A percentile compares a stretch with the other conserved stretches of the same genome.
Conservation (phyloP, 2,113 vertebrate species). For the Tychaedon coryphoeus region DNA sequence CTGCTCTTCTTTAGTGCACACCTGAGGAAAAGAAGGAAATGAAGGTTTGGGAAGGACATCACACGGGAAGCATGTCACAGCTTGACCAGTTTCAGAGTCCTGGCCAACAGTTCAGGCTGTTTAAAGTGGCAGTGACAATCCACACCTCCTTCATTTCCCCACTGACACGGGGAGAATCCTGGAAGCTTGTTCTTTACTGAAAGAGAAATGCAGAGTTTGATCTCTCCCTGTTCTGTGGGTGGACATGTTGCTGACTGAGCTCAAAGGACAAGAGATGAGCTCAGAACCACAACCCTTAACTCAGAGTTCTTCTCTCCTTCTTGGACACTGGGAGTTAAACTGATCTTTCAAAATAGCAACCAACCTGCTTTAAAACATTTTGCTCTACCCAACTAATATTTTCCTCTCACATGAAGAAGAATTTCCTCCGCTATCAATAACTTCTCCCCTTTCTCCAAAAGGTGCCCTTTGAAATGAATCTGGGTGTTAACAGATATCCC, state of each 20-base stretch:
- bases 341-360: neutral
- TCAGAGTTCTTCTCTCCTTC: neutral
- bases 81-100: neutral
- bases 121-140: neutral
- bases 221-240: neutral
- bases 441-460: neutral
- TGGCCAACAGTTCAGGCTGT: neutral
- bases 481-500: neutral
- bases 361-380: neutral
- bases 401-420: neutral
- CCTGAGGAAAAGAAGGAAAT: constrained; percentile 68
- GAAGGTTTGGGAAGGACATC: neutral
- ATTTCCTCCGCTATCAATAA: neutral
- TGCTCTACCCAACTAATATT: neutral
- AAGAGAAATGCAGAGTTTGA: neutral
- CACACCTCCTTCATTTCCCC: neutral
- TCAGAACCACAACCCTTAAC: neutral
- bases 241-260: neutral
- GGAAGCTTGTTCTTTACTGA: neutral
- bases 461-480: neutral
- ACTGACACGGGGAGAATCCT: rapidly evolving
- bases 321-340: neutral
- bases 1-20: constrained; percentile 93
- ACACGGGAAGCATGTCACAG: neutral
- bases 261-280: neutral